Base-by-base conservation (phyloP, 2,888 invertebrate genomes). In the Brachyopa scutellaris region DNA sequence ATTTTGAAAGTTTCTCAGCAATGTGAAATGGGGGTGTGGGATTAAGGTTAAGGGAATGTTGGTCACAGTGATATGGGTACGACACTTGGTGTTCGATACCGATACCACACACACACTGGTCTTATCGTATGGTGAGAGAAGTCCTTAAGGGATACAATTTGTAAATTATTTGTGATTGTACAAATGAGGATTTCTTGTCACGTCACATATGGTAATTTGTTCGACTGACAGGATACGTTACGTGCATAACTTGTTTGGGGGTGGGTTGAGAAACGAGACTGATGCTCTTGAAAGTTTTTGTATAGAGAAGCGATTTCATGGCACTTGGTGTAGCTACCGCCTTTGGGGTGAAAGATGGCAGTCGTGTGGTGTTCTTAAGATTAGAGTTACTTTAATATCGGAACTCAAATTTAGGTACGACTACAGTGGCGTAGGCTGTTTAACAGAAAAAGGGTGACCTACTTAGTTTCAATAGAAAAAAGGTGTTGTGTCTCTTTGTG, bases 131-230 rank as follows among this genome's bases (percentile, higher is more conserved):
- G 47, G 47, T 59, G 45, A 31, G 72, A 36, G 59, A 61, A 77
- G 77, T 66, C 61, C 82, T 82, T 21, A n/a, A 66, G 82, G 82
- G 82, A 82, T 72, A 82, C 62, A 53, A 77, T 55, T 82, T 77
- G 64, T 77, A 61, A 66, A 77, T 72, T 72, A 82, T 77, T 77
- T 77, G 70, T 66, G 70, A 70, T 42, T n/a, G 40, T 38, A 66
- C 61, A 85, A 85, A 85, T 85, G 85, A 85, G 85, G 84, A 85
- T 85, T 85, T 85, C 85, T 85, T 85, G 85, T 85, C 85, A 85
- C 84, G 85, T 85, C 85, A 85, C 85, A 85, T 85, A 85, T 85
- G 85, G 85, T 85, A 85, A 85, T 85, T 85, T 85, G 84, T 78
- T 33, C 15, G 15, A 21, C 49, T 47, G 53, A 82, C 55, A 29